A percentile compares a stretch with the other conserved stretches of the same genome.
phyloP scores from a whole-genome alignment of 2,797 vertebrate species.

The Pipistrellus nathusii region DNA sequence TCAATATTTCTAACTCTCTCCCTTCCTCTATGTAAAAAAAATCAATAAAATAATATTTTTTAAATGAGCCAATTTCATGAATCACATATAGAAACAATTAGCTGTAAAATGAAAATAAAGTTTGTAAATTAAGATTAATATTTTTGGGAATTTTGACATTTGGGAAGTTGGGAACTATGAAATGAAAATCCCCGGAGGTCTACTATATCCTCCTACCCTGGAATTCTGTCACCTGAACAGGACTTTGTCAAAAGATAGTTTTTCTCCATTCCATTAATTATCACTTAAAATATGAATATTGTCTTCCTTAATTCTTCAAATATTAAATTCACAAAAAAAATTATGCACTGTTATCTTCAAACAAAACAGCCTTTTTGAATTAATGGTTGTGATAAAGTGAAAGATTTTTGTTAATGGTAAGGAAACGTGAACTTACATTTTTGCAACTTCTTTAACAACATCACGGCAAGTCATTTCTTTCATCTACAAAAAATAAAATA shows the following conservation, averaged over 20 bases:
- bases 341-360: not conserved
- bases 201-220: not conserved
- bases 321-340: not conserved
- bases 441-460: slow-evolving; percentile 98
- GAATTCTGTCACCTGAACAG: not conserved
- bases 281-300: slow-evolving; percentile 10
- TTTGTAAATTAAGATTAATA: not conserved
- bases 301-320: not conserved
- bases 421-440: slow-evolving; percentile 93
- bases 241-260: slow-evolving; percentile 5
- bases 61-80: not conserved
- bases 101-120: not conserved
- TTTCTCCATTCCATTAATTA: not conserved
- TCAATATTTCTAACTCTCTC: too few relatives aligned
- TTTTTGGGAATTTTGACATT: not conserved
- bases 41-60: too few relatives aligned
- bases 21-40: too few relatives aligned
- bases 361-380: slow-evolving; percentile 30
- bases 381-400: slow-evolving; percentile 10
- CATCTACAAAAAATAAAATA: slow-evolving; percentile 90
- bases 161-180: not conserved
- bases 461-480: slow-evolving; percentile 98
- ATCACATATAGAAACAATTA: not conserved
- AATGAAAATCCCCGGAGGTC: not conserved
- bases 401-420: slow-evolving; percentile 8